A percentile compares a stretch with the other conserved stretches of the same genome.
phyloP scores from a whole-genome alignment of 2,888 invertebrate genomes.

The Pollenia labialis region DNA sequence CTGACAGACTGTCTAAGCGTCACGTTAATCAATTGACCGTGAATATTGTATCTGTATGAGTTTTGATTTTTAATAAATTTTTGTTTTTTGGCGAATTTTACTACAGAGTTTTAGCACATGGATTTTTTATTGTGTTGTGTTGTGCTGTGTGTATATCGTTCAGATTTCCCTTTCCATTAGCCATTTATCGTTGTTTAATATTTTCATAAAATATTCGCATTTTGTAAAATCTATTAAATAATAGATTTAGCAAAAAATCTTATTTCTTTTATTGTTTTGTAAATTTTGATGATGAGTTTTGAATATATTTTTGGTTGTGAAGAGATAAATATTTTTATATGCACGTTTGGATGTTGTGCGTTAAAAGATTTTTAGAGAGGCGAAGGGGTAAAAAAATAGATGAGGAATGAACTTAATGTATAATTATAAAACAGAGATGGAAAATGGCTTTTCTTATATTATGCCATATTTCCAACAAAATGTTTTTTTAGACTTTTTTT shows the following conservation, averaged over 20 bases:
- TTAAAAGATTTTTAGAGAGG: too few species aligned
- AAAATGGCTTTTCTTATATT: too few species aligned
- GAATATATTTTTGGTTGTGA: background rate
- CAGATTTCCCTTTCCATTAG: conserved; percentile 58
- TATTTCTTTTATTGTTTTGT: background rate
- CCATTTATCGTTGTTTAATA: conserved; percentile 58
- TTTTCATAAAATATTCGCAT: conserved; percentile 28
- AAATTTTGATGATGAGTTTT: conserved; percentile 2
- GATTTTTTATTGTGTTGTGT: conserved; percentile 9
- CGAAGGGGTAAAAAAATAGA: too few species aligned
- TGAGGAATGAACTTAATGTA: too few species aligned
- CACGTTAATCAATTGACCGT: conserved; percentile 72
- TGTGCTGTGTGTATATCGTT: background rate
- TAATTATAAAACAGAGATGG: too few species aligned
- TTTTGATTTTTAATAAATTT: conserved; percentile 61
- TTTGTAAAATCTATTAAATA: conserved; percentile 15
- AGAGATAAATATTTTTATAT: background rate
- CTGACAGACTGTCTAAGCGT: conserved; percentile 25
- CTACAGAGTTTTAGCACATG: conserved; percentile 20
- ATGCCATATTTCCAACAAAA: too few species aligned
- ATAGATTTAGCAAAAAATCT: background rate
- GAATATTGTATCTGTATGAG: conserved; percentile 53
- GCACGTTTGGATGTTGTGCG: background rate
- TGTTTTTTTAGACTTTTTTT: too few species aligned
- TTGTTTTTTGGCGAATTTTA: conserved; percentile 19